Percentiles rank a stretch among this genome's conserved stretches.
These are phyloP conservation scores for Planococcus citri DNA, from an alignment of 1,140 invertebrate species.

Conservation along the genomic window DNA sequence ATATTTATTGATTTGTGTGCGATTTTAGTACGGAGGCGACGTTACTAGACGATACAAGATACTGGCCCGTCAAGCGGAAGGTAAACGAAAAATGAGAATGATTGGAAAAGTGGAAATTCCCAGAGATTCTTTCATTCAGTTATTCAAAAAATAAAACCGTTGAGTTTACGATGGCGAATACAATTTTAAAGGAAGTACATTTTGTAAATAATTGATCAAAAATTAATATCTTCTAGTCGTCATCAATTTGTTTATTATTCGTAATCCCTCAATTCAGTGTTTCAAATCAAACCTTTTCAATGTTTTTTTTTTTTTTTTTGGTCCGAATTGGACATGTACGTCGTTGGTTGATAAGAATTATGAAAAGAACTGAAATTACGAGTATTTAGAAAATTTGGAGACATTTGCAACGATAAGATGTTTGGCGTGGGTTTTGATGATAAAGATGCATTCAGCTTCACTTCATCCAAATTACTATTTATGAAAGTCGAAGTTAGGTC, in stretches of 20 bases:
- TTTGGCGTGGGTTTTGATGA: background rate
- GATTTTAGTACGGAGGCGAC: constrained; percentile 70
- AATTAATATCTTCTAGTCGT: no score
- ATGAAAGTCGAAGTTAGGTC: constrained; percentile 46
- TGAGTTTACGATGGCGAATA: no score
- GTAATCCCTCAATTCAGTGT: no score
- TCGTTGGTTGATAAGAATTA: background rate
- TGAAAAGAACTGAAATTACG: background rate
- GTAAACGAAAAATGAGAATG: constrained; percentile 83
- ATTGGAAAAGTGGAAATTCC: constrained; percentile 83
- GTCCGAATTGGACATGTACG: background rate
- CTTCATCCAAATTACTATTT: constrained; percentile 48
- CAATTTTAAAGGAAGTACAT: no score
- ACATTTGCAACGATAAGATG: background rate
- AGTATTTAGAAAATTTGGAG: background rate
- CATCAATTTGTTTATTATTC: no score
- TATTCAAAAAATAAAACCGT: constrained; percentile 51
- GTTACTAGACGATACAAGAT: constrained; percentile 80
- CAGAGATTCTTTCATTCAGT: constrained; percentile 85
- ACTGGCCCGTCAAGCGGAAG: constrained; percentile 75
- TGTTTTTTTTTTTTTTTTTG: no score
- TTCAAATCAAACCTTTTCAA: no score
- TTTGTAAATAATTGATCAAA: no score
- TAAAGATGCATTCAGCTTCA: constrained; percentile 27
- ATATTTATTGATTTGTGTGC: background rate